Evolutionary conservation across 2,113 vertebrate species (phyloP), one percentile per base, ranked within the genome.

Genomic region (Panthera tigris): DNA sequence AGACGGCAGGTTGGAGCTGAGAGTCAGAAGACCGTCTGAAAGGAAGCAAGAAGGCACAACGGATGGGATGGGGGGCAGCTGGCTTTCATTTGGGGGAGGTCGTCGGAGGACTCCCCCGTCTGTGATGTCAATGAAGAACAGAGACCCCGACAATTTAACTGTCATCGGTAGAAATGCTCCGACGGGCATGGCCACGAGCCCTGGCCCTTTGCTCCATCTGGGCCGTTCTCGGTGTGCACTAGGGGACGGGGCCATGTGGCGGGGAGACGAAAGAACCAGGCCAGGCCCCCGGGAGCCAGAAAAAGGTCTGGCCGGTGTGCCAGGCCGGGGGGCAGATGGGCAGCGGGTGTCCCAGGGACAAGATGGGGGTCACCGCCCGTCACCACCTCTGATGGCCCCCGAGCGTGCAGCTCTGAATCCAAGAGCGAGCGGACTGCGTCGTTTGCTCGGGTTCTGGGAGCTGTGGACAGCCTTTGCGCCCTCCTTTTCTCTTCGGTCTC

Each of bases 91-190:
- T 99, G 97, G 98, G 98, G 98, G 98, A 97, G 98, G 99, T 98
- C 98, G 96, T 98, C 98, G 95, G 98, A 98, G 98, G 99, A 99
- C 99, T 98, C 98, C 96, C 92, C 97, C 98, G 98, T 98, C 99
- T 99, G 98, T 98, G 99, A 99, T 99, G 98, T 98, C 99, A 99
- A 99, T 99, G 98, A 99, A 98, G 98, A 99, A 99, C 99, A 99
- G 99, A 99, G 99, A 98, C 98, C 97, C 97, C 89, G 96, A 98
- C 98, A 98, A 99, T 99, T 99, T 99, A 99, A 99, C 99, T 99
- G 99, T 99, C 99, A 99, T 99, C 98, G 96, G 98, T 98, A 98
- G 98, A 99, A 99, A 98, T 98, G 98, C 97, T 99, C 98, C 98
- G 98, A 98, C 98, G 98, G 98, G 98, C 98, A 96, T 66, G 95